phyloP scores from a whole-genome alignment of 2,797 vertebrate genomes.

The Spondyliosoma cantharus region DNA sequence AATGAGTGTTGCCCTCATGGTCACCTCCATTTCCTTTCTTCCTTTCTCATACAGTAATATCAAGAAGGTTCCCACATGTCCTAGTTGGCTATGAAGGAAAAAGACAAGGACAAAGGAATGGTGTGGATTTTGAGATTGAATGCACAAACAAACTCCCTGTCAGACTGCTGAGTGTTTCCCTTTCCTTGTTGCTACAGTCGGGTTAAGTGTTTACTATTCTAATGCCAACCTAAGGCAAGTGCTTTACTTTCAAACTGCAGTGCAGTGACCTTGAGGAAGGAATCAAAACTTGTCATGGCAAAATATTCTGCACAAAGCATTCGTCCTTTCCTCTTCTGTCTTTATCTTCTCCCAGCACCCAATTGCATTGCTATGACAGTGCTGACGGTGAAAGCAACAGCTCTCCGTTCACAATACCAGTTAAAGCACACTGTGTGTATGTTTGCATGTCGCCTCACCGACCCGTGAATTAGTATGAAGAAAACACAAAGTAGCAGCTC shows the following conservation, averaged over 20 bases:
- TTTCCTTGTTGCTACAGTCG: conserved; percentile 28
- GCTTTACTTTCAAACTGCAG: conserved; percentile 24
- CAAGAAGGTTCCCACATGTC: conserved; percentile 49
- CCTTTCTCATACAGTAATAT: conserved; percentile 38
- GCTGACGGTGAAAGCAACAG: conserved; percentile 40
- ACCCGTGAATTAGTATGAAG: conserved; percentile 32
- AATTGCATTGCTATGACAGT: conserved; percentile 33
- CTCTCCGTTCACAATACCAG: conserved; percentile 42
- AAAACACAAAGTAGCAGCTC: conserved; percentile 30
- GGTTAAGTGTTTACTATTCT: conserved; percentile 35
- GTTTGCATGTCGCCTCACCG: conserved; percentile 37
- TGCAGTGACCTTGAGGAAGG: conserved; percentile 57
- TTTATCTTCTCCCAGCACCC: conserved; percentile 42
- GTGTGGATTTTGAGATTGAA: conserved; percentile 36
- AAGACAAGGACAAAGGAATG: conserved; percentile 20
- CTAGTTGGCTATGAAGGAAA: conserved; percentile 47
- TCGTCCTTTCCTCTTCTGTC: conserved; percentile 27
- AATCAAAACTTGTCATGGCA: conserved; percentile 38
- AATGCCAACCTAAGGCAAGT: conserved; percentile 16
- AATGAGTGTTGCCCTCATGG: conserved; percentile 46
- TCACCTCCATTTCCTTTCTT: conserved; percentile 63
- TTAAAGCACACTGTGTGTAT: conserved; percentile 35
- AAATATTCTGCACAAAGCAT: conserved; percentile 47
- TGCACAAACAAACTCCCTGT: conserved; percentile 31
- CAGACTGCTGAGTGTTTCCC: conserved; percentile 37